Evolutionary conservation across 1,140 invertebrate genomes (phyloP).

Genomic region (Zophobas morio): DNA sequence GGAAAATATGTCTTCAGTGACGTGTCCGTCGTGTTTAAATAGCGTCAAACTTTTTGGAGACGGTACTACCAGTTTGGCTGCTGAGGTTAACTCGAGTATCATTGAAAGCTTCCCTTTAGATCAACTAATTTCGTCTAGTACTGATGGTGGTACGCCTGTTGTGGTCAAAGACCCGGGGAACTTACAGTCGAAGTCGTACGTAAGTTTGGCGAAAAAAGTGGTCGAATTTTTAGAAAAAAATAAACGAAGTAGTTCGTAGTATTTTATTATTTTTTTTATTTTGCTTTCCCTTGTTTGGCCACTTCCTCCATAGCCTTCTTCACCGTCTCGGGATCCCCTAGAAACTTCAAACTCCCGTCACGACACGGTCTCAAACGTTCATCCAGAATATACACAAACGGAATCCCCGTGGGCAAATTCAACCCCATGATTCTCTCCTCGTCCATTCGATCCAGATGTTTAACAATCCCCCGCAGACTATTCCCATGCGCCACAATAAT

Average conservation of each 20-base stretch:
- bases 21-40: slow-evolving; percentile 80
- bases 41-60: slow-evolving; percentile 76
- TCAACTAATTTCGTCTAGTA: slow-evolving; percentile 77
- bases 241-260: slow-evolving; percentile 22
- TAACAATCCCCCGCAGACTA: slow-evolving; percentile 78
- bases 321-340: slow-evolving; percentile 77
- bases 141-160: slow-evolving; percentile 84
- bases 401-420: slow-evolving; percentile 83
- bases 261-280: too few species aligned
- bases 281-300: slow-evolving; percentile 61
- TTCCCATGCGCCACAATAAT: slow-evolving; percentile 82
- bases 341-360: slow-evolving; percentile 73
- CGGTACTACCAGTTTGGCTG: slow-evolving; percentile 70
- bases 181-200: slow-evolving; percentile 72
- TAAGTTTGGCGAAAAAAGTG: slow-evolving; percentile 71
- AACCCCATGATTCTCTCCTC: slow-evolving; percentile 77
- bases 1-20: slow-evolving; percentile 87
- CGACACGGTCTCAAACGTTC: slow-evolving; percentile 72
- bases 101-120: slow-evolving; percentile 85
- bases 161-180: slow-evolving; percentile 79
- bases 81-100: slow-evolving; percentile 72
- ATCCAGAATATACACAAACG: slow-evolving; percentile 79
- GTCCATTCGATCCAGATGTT: slow-evolving; percentile 77
- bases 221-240: slow-evolving; percentile 68
- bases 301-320: slow-evolving; percentile 74